Evolutionary conservation across 2,797 vertebrate species (phyloP).

Genomic region (Alectoris magna): DNA sequence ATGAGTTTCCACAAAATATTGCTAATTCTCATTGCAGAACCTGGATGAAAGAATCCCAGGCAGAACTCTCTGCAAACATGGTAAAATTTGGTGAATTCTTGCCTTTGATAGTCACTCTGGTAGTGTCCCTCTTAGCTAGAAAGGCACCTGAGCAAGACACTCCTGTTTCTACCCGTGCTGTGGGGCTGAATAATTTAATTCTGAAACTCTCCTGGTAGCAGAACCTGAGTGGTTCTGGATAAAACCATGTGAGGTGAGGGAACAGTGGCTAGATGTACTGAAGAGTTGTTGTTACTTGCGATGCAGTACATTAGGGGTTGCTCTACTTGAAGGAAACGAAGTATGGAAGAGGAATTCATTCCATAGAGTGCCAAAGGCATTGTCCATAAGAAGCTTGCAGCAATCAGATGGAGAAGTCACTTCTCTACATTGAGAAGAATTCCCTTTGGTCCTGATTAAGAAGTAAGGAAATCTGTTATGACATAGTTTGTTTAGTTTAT

Average conservation of each 20-base stretch:
- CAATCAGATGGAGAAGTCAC: background rate
- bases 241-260: background rate
- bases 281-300: background rate
- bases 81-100: background rate
- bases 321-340: background rate
- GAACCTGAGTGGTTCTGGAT: background rate
- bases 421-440: background rate
- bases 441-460: background rate
- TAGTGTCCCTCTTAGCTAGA: background rate
- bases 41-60: background rate
- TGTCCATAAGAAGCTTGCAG: accelerated
- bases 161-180: background rate
- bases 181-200: background rate
- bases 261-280: accelerated
- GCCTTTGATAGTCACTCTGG: background rate
- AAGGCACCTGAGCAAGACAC: background rate
- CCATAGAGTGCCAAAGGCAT: background rate
- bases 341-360: background rate
- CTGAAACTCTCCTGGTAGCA: background rate
- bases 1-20: background rate
- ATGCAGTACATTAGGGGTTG: background rate
- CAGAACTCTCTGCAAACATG: background rate
- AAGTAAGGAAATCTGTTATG: background rate
- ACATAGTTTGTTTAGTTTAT: accelerated
- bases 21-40: background rate